Percentiles rank a stretch among this genome's conserved stretches.
These are phyloP conservation scores for Dromius quadrimaculatus DNA, from an alignment of 2,888 invertebrate genomes.

Conservation along the genomic window DNA sequence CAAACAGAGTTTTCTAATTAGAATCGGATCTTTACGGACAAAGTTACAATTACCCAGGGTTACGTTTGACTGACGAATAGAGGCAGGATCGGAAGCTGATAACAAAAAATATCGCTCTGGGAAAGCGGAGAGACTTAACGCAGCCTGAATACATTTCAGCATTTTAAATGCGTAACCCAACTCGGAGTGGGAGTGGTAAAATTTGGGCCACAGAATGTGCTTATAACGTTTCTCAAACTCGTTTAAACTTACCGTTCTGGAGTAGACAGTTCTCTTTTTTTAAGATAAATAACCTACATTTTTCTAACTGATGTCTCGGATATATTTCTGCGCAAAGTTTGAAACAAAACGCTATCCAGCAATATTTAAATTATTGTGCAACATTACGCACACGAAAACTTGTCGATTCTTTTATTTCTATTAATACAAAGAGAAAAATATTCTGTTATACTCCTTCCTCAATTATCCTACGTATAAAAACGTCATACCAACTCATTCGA, in stretches of 20 bases:
- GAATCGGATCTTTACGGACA: slow-evolving; percentile 48
- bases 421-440: no score
- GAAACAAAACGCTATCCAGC: slow-evolving; percentile 35
- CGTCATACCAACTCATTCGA: no score
- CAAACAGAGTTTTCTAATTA: slow-evolving; percentile 52
- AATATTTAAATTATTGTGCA: slow-evolving; percentile 48
- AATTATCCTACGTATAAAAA: no score
- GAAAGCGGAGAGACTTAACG: background rate
- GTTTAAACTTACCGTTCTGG: slow-evolving; percentile 45
- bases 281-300: slow-evolving; percentile 52
- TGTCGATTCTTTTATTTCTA: background rate
- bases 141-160: background rate
- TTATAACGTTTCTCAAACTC: slow-evolving; percentile 50
- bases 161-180: slow-evolving; percentile 40
- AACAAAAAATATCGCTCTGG: slow-evolving; percentile 46
- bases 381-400: slow-evolving; percentile 31
- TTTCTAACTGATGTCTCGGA: slow-evolving; percentile 47
- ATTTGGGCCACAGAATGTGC: slow-evolving; percentile 44
- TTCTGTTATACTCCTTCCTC: no score
- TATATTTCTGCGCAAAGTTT: slow-evolving; percentile 46
- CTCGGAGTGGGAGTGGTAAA: slow-evolving; percentile 38
- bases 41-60: slow-evolving; percentile 47
- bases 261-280: slow-evolving; percentile 46
- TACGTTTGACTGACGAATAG: slow-evolving; percentile 50
- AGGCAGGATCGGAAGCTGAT: slow-evolving; percentile 41